phyloP scores from a whole-genome alignment of 2,888 invertebrate genomes.

The Heterodera filipjevi region DNA sequence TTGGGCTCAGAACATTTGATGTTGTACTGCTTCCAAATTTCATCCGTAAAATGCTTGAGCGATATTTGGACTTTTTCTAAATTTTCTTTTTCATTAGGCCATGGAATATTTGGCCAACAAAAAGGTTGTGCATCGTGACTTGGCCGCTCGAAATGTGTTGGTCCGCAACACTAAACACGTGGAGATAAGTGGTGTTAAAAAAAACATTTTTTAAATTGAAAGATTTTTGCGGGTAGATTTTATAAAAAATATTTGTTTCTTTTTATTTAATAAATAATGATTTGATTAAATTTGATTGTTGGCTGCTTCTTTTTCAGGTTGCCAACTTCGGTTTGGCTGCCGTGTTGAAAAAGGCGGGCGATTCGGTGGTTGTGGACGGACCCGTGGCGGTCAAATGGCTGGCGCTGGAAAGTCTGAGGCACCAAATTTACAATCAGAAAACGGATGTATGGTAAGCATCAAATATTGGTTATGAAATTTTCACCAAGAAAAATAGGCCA shows the following conservation, averaged over 20 bases:
- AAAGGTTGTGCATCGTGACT: constrained; percentile 89
- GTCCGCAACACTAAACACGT: constrained; percentile 59
- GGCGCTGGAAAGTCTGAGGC: constrained; percentile 76
- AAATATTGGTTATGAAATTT: constrained; percentile 65
- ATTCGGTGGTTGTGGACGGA: constrained; percentile 74
- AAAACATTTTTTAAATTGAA: neutral
- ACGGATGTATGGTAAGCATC: constrained; percentile 47
- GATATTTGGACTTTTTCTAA: constrained; percentile 15
- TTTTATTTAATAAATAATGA: too few relatives aligned
- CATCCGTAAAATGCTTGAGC: constrained; percentile 71
- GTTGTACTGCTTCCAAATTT: constrained; percentile 92
- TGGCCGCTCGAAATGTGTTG: constrained; percentile 90
- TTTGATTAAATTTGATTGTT: too few relatives aligned
- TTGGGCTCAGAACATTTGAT: constrained; percentile 91
- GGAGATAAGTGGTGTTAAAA: constrained; percentile 36
- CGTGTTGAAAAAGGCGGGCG: constrained; percentile 87
- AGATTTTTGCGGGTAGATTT: constrained; percentile 32
- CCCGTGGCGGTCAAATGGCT: constrained; percentile 74
- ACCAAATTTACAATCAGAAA: constrained; percentile 41
- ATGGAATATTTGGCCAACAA: constrained; percentile 96
- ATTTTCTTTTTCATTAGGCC: constrained; percentile 66
- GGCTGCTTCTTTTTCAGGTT: constrained; percentile 46
- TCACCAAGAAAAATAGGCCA: too few relatives aligned
- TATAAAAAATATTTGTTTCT: neutral
- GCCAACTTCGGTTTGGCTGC: constrained; percentile 98